Conservation (phyloP, 2,113 vertebrate genomes). For the Ornithorhynchus anatinus region DNA sequence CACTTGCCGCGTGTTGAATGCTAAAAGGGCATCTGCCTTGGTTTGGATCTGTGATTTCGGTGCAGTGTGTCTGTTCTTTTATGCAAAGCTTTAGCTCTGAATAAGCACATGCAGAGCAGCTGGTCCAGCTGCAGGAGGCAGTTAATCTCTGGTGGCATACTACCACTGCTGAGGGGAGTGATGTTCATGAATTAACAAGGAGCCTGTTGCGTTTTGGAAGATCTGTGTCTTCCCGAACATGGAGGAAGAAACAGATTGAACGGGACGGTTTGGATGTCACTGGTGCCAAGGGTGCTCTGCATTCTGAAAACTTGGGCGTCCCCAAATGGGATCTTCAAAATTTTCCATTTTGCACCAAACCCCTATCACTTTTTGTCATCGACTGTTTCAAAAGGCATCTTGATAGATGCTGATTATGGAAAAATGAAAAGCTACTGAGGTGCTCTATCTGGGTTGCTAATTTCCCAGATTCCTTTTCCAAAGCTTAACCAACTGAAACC, state of each 20-base stretch:
- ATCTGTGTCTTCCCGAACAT: constrained; percentile 4
- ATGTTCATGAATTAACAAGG: constrained; percentile 10
- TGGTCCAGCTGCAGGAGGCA: constrained; percentile 12
- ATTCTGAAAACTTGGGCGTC: background rate
- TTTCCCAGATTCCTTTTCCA: no score
- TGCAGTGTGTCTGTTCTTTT: background rate
- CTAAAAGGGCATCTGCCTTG: background rate
- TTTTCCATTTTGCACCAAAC: no score
- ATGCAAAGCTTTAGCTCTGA: background rate
- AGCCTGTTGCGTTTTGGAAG: constrained; percentile 42
- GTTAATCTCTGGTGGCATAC: background rate
- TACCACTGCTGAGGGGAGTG: background rate
- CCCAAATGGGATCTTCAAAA: background rate
- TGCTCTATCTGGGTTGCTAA: no score
- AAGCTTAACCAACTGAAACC: no score
- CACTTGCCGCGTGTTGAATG: background rate
- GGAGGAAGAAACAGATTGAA: background rate
- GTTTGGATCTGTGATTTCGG: background rate
- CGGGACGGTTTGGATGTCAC: background rate
- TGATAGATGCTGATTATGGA: no score
- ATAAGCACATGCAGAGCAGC: background rate
- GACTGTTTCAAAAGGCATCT: no score
- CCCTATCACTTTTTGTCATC: no score
- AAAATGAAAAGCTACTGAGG: no score
- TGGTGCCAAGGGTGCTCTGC: background rate